These are phyloP conservation scores for Myodes glareolus DNA, from an alignment of 2,113 vertebrate species.

Conservation along the genomic window DNA sequence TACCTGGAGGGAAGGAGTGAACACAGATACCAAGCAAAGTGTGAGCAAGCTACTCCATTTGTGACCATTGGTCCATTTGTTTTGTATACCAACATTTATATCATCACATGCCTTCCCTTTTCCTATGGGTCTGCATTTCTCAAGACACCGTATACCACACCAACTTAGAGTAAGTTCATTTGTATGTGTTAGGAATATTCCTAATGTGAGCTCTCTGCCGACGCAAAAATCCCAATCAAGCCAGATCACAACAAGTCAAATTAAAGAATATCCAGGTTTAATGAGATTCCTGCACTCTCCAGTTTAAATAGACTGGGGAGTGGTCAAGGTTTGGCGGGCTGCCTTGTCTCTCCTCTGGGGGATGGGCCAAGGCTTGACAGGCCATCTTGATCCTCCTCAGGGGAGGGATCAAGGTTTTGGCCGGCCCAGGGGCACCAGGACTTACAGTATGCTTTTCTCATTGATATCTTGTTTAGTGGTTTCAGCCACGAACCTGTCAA, in stretches of 20 bases:
- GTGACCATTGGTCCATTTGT: not conserved
- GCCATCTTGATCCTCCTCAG: too few species aligned
- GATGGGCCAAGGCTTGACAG: too few species aligned
- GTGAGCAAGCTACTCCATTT: not conserved
- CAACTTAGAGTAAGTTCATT: not conserved
- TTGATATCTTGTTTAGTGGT: not conserved
- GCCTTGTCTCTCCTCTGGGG: too few species aligned
- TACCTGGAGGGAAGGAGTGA: not conserved
- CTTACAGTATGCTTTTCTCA: not conserved
- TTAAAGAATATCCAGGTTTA: too few species aligned
- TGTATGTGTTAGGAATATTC: not conserved
- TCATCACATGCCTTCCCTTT: not conserved
- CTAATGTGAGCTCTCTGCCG: too few species aligned
- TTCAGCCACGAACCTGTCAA: not conserved
- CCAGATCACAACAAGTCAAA: too few species aligned
- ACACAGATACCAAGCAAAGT: not conserved
- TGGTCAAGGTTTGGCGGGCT: too few species aligned
- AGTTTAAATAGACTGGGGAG: too few species aligned
- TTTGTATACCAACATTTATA: not conserved
- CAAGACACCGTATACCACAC: not conserved
- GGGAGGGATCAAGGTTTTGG: too few species aligned
- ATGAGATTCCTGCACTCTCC: too few species aligned
- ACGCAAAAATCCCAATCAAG: too few species aligned
- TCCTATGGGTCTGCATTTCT: not conserved
- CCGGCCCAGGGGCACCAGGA: too few species aligned